Evolutionary conservation across 2,113 vertebrate genomes (phyloP), one percentile per base, ranked within the genome.

Genomic region (Silurus glanis): DNA sequence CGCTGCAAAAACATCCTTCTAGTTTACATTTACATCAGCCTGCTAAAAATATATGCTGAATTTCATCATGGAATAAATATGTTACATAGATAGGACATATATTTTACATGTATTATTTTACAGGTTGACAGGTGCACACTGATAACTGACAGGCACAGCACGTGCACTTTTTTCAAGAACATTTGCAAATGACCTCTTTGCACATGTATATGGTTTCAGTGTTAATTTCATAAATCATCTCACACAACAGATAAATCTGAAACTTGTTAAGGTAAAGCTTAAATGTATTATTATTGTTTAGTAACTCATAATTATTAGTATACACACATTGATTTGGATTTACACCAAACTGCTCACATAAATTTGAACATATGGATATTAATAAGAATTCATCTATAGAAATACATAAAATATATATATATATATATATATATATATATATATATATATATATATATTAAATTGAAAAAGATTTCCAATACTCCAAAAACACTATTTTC

Each of bases 191-290:
- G 16, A 72, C 9, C 62, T 62, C 66, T 55, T 58, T 47, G 66
- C 13, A 66, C 53, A 28, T 23, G 56, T 71, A 25, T 89, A 83
- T 64, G 14, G 82, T 89, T 88, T 88, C 86, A 86, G 84, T 47
- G 53, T 81, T 84, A 87, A 83, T 82, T 64, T 81, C 66, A 87
- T 88, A 76, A 87, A 19, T 71, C 85, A 87, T 61, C 9, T 3
- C 66, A 56, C 6, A 23, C 6, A 45, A 17, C 47, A 72, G 82
- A 59, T 37, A 80, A 19, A 59, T 61, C 5, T 61, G 61, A 28
- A 61, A 45, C 59, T 53, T 10, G 45, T 71, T 45, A 9, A 78
- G 16, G 23, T 78, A 14, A 58, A 58, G 58, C 1, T 16, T 28
- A 79, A 58, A 28, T 56, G 25, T 17, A 58, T 28, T 25, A 13